Conservation (phyloP, 2,113 vertebrate species). For the Saccopteryx bilineata region DNA sequence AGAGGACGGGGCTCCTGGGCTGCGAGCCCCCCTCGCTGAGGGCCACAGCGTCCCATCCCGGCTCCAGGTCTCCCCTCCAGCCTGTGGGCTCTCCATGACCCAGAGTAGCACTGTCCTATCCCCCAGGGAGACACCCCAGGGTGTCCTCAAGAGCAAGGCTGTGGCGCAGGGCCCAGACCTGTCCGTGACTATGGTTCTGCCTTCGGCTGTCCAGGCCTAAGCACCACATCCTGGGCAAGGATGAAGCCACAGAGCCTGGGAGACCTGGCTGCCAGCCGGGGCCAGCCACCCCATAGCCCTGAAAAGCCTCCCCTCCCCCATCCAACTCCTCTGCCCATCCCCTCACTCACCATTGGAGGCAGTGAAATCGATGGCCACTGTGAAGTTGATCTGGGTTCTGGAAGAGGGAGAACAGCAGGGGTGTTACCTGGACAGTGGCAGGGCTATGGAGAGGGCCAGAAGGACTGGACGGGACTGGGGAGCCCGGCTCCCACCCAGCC, state of each 20-base stretch:
- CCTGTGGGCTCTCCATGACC: neutral
- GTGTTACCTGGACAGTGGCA: conserved; percentile 69
- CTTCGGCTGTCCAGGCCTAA: neutral
- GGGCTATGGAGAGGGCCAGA: neutral
- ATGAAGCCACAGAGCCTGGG: neutral
- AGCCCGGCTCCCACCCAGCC: neutral
- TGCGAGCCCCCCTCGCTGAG: neutral
- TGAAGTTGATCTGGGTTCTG: conserved; percentile 98
- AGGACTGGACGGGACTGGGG: accelerated
- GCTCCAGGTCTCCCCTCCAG: neutral
- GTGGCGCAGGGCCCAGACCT: neutral
- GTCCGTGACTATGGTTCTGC: neutral
- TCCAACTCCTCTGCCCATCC: neutral
- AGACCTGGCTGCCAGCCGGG: neutral
- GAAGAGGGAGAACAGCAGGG: conserved; percentile 59
- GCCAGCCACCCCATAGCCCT: neutral
- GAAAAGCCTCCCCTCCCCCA: accelerated
- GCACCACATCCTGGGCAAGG: neutral
- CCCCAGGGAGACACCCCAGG: neutral
- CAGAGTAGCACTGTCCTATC: neutral
- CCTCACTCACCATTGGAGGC: conserved; percentile 95
- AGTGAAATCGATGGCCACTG: conserved; percentile 98
- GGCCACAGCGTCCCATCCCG: neutral
- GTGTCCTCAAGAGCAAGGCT: neutral
- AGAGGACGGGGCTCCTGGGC: neutral